Conservation (phyloP, 2,888 invertebrate genomes). For the Nemotelus nigrinus region DNA sequence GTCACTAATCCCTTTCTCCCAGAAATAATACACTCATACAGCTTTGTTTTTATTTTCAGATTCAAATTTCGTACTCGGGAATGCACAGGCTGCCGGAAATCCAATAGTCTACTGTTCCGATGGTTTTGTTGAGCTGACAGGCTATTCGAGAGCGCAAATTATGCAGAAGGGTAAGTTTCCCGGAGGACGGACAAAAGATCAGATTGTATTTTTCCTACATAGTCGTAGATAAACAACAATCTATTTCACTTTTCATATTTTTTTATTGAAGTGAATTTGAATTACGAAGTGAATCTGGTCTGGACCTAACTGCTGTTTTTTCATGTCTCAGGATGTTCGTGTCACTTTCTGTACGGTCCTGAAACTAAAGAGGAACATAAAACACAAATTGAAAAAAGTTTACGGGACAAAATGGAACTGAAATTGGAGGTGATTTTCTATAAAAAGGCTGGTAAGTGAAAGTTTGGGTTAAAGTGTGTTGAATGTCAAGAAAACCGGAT, state of each 20-base stretch:
- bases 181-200: neutral
- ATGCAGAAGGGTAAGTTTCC: conserved; percentile 82
- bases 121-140: conserved; percentile 95
- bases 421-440: conserved; percentile 95
- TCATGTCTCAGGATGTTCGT: conserved; percentile 79
- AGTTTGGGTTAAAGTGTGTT: conserved; percentile 55
- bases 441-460: conserved; percentile 87
- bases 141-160: conserved; percentile 92
- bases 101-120: conserved; percentile 97
- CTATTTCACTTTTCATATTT: conserved; percentile 17
- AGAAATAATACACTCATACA: conserved; percentile 11
- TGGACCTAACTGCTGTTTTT: neutral
- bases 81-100: conserved; percentile 89
- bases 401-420: conserved; percentile 90
- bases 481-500: conserved; percentile 56
- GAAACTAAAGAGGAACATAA: conserved; percentile 91
- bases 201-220: too few relatives aligned
- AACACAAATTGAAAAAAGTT: conserved; percentile 86
- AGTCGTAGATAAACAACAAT: neutral
- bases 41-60: conserved; percentile 69
- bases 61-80: conserved; percentile 95
- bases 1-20: conserved; percentile 2
- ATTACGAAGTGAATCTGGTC: neutral
- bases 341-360: conserved; percentile 92
- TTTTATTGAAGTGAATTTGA: neutral